These are phyloP conservation scores for human DNA, from an alignment of 2,113 vertebrate genomes.

Conservation along the genomic window DNA sequence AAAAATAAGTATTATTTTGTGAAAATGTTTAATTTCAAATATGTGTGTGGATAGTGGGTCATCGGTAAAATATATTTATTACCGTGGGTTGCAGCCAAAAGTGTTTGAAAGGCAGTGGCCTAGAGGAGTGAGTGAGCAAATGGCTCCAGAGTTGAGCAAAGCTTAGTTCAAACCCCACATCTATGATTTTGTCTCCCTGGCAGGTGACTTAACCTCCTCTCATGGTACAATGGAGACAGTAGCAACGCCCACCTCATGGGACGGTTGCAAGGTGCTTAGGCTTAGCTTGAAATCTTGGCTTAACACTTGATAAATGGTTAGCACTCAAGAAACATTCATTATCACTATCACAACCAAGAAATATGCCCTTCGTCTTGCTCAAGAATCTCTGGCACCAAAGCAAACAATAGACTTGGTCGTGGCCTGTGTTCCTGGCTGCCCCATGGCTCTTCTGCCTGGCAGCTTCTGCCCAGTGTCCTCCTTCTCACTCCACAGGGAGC, in stretches of 20 bases:
- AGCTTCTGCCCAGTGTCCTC: constrained; percentile 45
- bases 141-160: background rate
- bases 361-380: background rate
- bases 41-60: background rate
- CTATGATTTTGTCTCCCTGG: background rate
- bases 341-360: background rate
- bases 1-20: background rate
- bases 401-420: background rate
- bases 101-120: background rate
- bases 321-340: background rate
- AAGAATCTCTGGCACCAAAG: background rate
- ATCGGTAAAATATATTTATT: background rate
- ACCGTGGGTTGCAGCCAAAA: background rate
- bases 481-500: background rate
- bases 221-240: background rate
- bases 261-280: background rate
- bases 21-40: background rate
- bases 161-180: background rate
- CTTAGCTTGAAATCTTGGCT: background rate
- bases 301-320: background rate
- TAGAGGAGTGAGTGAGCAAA: background rate
- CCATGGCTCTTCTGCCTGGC: constrained; percentile 16
- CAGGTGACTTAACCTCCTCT: background rate
- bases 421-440: background rate
- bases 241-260: background rate